phyloP scores from a whole-genome alignment of 2,888 invertebrate species.

The Thereva nobilitata region DNA sequence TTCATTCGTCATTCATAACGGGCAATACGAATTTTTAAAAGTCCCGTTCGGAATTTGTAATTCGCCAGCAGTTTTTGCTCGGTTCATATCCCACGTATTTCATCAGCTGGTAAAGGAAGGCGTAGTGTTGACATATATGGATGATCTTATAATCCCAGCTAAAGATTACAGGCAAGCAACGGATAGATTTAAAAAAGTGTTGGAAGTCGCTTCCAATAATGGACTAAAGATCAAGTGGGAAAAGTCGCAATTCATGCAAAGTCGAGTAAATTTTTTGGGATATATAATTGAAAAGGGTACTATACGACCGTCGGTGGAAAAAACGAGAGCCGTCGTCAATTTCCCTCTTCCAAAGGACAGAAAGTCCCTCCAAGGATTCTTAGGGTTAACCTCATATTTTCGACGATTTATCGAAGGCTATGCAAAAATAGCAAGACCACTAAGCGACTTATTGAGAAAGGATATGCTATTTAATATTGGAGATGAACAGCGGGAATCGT shows the following conservation, averaged over 20 bases:
- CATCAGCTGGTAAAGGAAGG: constrained; percentile 24
- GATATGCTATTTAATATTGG: constrained; percentile 1
- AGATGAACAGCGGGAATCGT: constrained; percentile 2
- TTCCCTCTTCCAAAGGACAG: constrained; percentile 26
- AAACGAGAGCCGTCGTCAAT: constrained; percentile 23
- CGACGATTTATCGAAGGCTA: constrained; percentile 7
- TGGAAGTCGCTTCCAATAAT: constrained; percentile 19
- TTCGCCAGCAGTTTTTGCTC: constrained; percentile 49
- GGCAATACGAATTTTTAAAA: constrained; percentile 48
- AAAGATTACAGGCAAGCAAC: constrained; percentile 22
- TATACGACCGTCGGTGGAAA: constrained; percentile 24
- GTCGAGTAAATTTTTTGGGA: constrained; percentile 27
- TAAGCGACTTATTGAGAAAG: constrained; percentile 20
- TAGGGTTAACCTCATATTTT: constrained; percentile 22
- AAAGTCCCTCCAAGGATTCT: background rate
- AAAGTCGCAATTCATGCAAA: background rate
- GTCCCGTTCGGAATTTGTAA: constrained; percentile 53
- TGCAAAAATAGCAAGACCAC: too few species aligned
- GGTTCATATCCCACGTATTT: constrained; percentile 34
- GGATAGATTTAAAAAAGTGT: background rate
- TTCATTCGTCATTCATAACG: constrained; percentile 37
- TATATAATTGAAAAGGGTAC: constrained; percentile 16
- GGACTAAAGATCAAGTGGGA: constrained; percentile 9
- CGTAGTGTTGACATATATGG: constrained; percentile 18
- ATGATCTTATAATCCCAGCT: background rate